Evolutionary conservation across 2,888 invertebrate genomes (phyloP), one percentile per base, ranked within the genome.

Genomic region (Labia minor): DNA sequence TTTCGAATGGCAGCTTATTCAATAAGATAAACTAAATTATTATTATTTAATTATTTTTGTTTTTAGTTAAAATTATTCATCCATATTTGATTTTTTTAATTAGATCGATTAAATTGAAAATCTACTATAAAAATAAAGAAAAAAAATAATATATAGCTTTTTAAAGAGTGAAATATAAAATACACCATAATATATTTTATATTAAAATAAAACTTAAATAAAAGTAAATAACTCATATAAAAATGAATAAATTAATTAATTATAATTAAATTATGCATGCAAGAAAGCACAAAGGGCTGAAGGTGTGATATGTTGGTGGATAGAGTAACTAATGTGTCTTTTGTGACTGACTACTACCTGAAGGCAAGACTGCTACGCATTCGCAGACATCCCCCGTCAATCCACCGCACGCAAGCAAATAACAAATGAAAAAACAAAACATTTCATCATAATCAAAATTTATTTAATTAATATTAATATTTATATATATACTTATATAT

Each of bases 291-390:
- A 21, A 21, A 62, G 14, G 62, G 33, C 26, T 66, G 65, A 26
- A 67, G 61, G 26, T 26, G 26, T 26, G 26, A 63, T 63, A 68
- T 65, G 61, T 66, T 64, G 61, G 64, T 67, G 67, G 21, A 61
- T 67, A 68, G 21, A 66, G 61, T 37, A 63, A 66, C 61, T 26
- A 64, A 65, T 8, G 26, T 26, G 26, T 26, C 3, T 6, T 26
- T 26, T 26, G 26, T 61, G 62, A 49, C 49, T 61, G 62, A 49
- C 49, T 49, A n/a, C 71, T 74, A 74, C 74, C 73, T 74, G 72
- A 71, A 69, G 74, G 74, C 68, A 73, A 73, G 71, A 73, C 74
- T 73, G 74, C 74, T 74, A 73, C 72, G 71, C 68, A 69, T 70
- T 72, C 69, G 70, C 69, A 72, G 71, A 69, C 70, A 68, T 63